Evolutionary conservation across 2,888 invertebrate genomes (phyloP).

Genomic region (Hypercompe scribonia): DNA sequence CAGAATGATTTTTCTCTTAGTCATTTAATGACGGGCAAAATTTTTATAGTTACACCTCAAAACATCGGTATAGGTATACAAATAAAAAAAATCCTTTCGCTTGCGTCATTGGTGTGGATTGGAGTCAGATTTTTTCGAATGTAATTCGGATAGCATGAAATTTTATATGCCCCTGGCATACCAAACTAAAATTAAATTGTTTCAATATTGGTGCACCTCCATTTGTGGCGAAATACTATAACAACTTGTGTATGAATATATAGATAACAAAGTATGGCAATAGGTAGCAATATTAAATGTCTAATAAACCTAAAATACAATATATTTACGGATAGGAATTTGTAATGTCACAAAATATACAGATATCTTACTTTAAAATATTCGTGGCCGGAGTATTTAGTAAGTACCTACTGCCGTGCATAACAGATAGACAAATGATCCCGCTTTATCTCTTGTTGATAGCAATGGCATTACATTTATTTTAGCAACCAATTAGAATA

Average conservation of each 20-base stretch:
- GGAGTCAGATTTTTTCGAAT: conserved; percentile 18
- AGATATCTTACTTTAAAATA: conserved; percentile 2
- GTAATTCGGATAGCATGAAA: conserved; percentile 9
- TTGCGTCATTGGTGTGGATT: conserved; percentile 31
- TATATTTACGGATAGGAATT: not conserved
- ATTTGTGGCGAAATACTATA: not conserved
- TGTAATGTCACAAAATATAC: not conserved
- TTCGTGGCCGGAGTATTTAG: not conserved
- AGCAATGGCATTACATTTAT: conserved; percentile 2
- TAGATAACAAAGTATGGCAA: not conserved
- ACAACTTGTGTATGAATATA: not conserved
- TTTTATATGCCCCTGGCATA: conserved; percentile 2
- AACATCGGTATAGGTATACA: conserved; percentile 20
- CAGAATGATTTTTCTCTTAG: conserved; percentile 49
- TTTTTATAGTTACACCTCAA: conserved; percentile 26
- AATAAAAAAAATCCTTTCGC: conserved; percentile 24
- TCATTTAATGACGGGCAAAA: conserved; percentile 44
- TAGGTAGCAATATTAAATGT: not conserved
- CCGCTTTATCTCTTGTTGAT: not conserved
- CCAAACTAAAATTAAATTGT: not conserved
- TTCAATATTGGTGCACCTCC: not conserved
- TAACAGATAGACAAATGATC: not conserved
- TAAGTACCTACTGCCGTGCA: not conserved
- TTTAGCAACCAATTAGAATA: not conserved
- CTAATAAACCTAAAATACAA: not conserved